Conservation (phyloP, 2,113 vertebrate species). For the Platycercus adscitus region DNA sequence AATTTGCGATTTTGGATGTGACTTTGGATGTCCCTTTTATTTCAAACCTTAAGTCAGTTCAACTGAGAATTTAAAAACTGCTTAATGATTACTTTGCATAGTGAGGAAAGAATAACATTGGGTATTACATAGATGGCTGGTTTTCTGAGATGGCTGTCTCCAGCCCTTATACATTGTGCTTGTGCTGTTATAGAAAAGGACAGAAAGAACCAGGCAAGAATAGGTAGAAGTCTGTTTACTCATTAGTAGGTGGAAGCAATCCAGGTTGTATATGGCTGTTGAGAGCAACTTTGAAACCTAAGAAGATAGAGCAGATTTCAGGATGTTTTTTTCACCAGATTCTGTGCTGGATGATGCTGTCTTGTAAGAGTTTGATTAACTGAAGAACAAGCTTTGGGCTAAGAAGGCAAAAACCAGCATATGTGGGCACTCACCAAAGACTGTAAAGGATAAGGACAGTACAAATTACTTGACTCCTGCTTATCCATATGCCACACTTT, state of each 20-base stretch:
- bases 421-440: not conserved
- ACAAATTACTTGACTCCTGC: not conserved
- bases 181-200: not conserved
- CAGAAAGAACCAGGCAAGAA: not conserved
- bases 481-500: not conserved
- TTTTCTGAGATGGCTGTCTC: not conserved
- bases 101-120: not conserved
- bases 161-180: not conserved
- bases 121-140: not conserved
- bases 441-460: not conserved
- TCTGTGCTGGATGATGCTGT: not conserved
- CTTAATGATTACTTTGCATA: not conserved
- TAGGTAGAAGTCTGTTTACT: not conserved
- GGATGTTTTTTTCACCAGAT: not conserved
- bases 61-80: not conserved
- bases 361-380: not conserved
- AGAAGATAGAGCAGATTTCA: not conserved
- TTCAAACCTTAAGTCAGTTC: not conserved
- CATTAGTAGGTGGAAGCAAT: accelerated
- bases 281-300: not conserved
- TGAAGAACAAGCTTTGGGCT: not conserved
- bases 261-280: not conserved
- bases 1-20: too few relatives aligned
- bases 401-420: not conserved
- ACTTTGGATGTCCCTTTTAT: not conserved